Percentiles rank a stretch among this genome's conserved stretches.
Evolutionary conservation across 1,140 invertebrate species (phyloP).

Genomic region (Temnothorax nylanderi): DNA sequence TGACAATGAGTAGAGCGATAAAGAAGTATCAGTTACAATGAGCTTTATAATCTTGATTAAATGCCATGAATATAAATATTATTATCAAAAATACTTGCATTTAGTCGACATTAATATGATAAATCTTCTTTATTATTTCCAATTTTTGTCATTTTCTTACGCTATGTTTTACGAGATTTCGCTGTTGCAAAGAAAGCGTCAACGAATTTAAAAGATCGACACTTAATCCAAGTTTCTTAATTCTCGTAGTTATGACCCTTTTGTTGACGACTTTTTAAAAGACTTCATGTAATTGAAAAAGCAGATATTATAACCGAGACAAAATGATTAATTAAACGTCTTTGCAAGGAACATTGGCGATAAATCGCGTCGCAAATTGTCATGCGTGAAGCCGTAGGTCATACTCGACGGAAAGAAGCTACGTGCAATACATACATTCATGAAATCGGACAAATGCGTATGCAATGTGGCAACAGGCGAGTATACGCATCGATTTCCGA

Average conservation of each 20-base stretch:
- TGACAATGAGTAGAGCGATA: not conserved
- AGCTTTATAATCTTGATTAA: not conserved
- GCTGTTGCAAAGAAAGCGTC: not conserved
- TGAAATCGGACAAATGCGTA: slow-evolving; percentile 68
- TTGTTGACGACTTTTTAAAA: not conserved
- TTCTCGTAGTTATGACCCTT: not conserved
- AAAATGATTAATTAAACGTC: not conserved
- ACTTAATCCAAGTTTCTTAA: not conserved
- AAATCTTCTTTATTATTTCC: not conserved
- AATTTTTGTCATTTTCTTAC: not conserved
- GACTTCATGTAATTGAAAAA: not conserved
- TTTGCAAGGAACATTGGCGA: not conserved
- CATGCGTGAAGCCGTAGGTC: not conserved
- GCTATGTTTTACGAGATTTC: not conserved
- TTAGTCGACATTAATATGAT: not conserved
- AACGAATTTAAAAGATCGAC: not conserved
- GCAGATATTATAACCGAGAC: not conserved
- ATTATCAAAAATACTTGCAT: not conserved
- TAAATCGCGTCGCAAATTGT: not conserved
- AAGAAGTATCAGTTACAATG: slow-evolving; percentile 7
- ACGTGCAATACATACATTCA: slow-evolving; percentile 41
- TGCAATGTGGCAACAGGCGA: slow-evolving; percentile 66
- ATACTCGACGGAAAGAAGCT: slow-evolving; percentile 6
- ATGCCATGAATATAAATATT: not conserved
- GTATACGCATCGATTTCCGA: slow-evolving; percentile 69